Conservation (phyloP, 1,140 invertebrate genomes). For the Meteorus sp. region DNA sequence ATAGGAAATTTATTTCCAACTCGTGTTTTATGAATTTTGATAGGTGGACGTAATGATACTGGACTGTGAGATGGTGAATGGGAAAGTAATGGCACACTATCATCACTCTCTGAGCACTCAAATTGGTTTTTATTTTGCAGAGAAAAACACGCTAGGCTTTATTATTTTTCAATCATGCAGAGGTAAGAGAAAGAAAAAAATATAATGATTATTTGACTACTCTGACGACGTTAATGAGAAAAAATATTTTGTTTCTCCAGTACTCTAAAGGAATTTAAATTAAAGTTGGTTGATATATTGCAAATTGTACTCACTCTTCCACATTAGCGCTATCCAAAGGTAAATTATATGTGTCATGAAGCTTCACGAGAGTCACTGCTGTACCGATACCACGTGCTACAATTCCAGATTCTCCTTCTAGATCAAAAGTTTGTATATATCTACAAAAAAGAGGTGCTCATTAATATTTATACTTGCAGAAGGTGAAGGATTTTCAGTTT, state of each 20-base stretch:
- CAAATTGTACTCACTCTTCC: constrained; percentile 67
- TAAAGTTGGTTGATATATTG: neutral
- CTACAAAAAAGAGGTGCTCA: constrained; percentile 49
- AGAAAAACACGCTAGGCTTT: constrained; percentile 45
- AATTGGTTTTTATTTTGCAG: constrained; percentile 40
- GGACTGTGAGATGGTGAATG: constrained; percentile 29
- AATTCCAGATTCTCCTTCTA: constrained; percentile 96
- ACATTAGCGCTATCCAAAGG: constrained; percentile 52
- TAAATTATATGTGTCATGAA: constrained; percentile 54
- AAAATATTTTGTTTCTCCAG: neutral
- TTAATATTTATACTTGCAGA: constrained; percentile 17
- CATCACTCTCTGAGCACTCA: constrained; percentile 44
- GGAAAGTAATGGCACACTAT: constrained; percentile 38
- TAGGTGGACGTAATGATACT: constrained; percentile 24
- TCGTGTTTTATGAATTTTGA: constrained; percentile 25
- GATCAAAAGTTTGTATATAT: constrained; percentile 93
- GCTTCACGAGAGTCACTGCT: constrained; percentile 74
- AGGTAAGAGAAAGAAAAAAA: constrained; percentile 39
- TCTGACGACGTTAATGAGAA: too few relatives aligned
- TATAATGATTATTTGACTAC: constrained; percentile 25
- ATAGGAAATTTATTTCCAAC: constrained; percentile 37
- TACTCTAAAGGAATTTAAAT: neutral
- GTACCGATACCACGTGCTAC: constrained; percentile 92
- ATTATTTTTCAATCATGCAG: too few relatives aligned
- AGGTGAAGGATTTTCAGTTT: constrained; percentile 4